Conservation (phyloP, 2,888 invertebrate genomes). For the Nowickia ferox region DNA sequence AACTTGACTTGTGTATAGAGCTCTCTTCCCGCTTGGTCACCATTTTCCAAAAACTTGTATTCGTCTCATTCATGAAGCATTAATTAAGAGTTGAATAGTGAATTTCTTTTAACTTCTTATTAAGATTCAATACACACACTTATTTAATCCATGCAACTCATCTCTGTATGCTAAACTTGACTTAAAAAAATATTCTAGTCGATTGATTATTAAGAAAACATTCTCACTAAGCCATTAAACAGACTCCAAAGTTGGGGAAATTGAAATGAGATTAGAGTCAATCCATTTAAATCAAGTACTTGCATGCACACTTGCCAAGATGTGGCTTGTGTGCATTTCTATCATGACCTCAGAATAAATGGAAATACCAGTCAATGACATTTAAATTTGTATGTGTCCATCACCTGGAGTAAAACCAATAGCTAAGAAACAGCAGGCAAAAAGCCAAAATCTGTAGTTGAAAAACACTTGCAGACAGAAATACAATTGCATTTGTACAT, state of each 20-base stretch:
- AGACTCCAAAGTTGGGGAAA: constrained; percentile 38
- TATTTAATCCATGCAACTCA: not conserved
- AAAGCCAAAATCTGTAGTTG: constrained; percentile 56
- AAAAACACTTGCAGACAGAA: constrained; percentile 45
- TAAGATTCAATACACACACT: not conserved
- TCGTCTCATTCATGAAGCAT: not conserved
- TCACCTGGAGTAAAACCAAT: constrained; percentile 39
- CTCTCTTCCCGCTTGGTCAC: no score
- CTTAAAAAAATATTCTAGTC: not conserved
- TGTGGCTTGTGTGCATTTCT: constrained; percentile 7
- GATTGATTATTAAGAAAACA: constrained; percentile 20
- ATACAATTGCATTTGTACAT: constrained; percentile 9
- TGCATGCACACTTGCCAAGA: constrained; percentile 20
- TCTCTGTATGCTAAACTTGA: not conserved
- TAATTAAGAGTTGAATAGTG: not conserved
- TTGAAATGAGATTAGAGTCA: constrained; percentile 56
- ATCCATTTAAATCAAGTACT: constrained; percentile 57
- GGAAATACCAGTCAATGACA: constrained; percentile 64
- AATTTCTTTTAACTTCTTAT: not conserved
- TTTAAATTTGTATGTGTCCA: constrained; percentile 68
- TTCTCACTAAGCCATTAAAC: constrained; percentile 24
- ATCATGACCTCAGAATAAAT: constrained; percentile 45
- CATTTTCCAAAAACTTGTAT: no score
- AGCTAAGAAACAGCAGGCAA: constrained; percentile 50
- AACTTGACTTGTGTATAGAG: no score